These are phyloP conservation scores for Takifugu ocellatus DNA, from an alignment of 2,797 vertebrate species.

Conservation along the genomic window DNA sequence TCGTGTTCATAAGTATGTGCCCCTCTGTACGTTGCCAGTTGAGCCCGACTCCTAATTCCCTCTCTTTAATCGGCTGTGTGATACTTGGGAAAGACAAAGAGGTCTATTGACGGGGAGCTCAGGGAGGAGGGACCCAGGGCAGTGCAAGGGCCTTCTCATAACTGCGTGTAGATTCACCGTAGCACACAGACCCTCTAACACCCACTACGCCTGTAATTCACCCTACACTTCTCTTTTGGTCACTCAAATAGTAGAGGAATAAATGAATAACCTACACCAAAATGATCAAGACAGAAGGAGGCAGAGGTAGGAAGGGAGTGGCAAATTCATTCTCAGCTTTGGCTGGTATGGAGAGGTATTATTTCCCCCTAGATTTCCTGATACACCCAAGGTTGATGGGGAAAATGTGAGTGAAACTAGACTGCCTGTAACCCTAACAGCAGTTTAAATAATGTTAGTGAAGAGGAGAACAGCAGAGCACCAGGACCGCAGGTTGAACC, in stretches of 20 bases:
- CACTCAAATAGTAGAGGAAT: conserved; percentile 1
- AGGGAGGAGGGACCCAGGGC: conserved; percentile 35
- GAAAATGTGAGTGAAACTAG: not conserved
- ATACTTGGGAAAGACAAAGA: conserved; percentile 80
- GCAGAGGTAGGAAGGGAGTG: not conserved
- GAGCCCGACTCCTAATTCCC: conserved; percentile 79
- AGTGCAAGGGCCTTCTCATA: conserved; percentile 56
- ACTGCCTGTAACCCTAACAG: no score
- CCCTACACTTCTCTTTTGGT: conserved; percentile 7
- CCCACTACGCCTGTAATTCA: conserved; percentile 25
- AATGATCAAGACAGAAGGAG: not conserved
- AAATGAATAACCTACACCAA: not conserved
- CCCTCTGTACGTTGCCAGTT: conserved; percentile 46
- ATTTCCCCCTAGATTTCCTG: no score
- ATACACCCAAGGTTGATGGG: not conserved
- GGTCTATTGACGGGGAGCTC: conserved; percentile 68
- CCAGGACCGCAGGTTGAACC: no score
- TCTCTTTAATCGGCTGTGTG: conserved; percentile 79
- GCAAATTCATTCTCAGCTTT: not conserved
- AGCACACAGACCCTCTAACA: conserved; percentile 68
- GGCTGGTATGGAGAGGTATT: not conserved
- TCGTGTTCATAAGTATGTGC: conserved; percentile 20
- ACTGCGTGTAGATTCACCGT: conserved; percentile 67
- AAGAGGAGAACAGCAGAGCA: no score
- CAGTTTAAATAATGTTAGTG: no score